Evolutionary conservation across 2,797 vertebrate species (phyloP).

Genomic region (Sebastes nivosus): DNA sequence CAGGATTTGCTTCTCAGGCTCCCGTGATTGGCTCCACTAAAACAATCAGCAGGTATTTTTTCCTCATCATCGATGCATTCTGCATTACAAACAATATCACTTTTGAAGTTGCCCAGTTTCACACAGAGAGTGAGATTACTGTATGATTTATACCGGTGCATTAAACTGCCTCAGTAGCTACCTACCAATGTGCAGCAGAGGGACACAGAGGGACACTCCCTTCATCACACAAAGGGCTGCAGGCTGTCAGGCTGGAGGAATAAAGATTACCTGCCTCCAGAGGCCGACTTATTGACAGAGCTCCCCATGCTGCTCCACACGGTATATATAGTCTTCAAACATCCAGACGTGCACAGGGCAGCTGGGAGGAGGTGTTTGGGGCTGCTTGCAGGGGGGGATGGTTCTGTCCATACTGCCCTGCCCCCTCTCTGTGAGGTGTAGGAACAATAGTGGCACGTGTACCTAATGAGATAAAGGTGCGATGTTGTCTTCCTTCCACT

Average conservation of each 20-base stretch:
- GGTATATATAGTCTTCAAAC: constrained; percentile 57
- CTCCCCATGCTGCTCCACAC: constrained; percentile 25
- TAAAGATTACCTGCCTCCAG: constrained; percentile 58
- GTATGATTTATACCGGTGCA: not conserved
- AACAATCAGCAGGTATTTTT: not conserved
- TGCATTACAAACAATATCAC: not conserved
- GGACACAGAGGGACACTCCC: constrained; percentile 10
- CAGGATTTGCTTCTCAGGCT: not conserved
- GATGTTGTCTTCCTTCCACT: not conserved
- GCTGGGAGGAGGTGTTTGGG: constrained; percentile 5
- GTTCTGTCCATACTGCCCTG: not conserved
- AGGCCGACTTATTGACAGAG: constrained; percentile 59
- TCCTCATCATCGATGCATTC: not conserved
- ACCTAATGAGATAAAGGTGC: constrained; percentile 24
- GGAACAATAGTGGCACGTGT: constrained; percentile 16
- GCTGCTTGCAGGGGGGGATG: not conserved
- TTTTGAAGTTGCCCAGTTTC: not conserved
- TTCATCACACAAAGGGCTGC: constrained; percentile 14
- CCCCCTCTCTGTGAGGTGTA: not conserved
- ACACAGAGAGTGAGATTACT: constrained; percentile 1
- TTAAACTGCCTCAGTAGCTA: not conserved
- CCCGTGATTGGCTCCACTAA: not conserved
- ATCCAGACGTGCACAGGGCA: constrained; percentile 36
- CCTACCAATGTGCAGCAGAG: constrained; percentile 10
- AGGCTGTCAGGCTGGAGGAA: constrained; percentile 36